Base-by-base conservation (phyloP, 2,797 vertebrate species). In the Anomalospiza imberbis region DNA sequence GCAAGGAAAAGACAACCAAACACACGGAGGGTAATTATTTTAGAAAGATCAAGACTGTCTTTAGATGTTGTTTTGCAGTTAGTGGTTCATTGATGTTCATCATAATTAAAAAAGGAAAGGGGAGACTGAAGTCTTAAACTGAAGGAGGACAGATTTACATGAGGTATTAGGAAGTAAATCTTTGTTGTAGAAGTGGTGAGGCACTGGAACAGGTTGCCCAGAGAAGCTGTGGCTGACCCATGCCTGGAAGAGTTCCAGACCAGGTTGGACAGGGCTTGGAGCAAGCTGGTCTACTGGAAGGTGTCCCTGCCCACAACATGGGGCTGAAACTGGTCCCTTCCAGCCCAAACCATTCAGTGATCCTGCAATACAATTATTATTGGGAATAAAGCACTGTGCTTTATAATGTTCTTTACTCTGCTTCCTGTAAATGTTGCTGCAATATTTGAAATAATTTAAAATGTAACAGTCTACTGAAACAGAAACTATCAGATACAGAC, bases 351-450 rank as follows among this genome's bases (percentile, higher is more conserved):
- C 29, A 47, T 34, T 18, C 47, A 34, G 15, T 22, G 45, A 60
- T 53, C n/a, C 60, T 51, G 36, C 44, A 19, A 66, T 22, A 73
- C 32, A 79, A 36, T 48, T 92, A 51, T 81, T 88, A 78, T 7
- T 20, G 16, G 34, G n/a, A 91, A 94, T 92, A 79, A 80, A 95
- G 78, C 50, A 60, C 14, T 26, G 57, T 34, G 72, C 32, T 58
- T 62, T 42, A 61, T 51, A 38, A 14, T 4, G 32, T 31, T 91
- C 81, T 63, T 88, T 92, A 92, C 57, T 78, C 51, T 76, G 51
- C 20, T 88, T 71, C 89, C 70, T 86, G 57, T 89, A 88, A 94
- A 95, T 53, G 45, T 58, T 91, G n/a, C 75, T 83, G 51, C 68
- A 89, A 86, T 44, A 90, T 45, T 60, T 79, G 44, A 83, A 97